These are phyloP conservation scores for Stenurella melanura DNA, from an alignment of 2,888 invertebrate species.

Conservation along the genomic window DNA sequence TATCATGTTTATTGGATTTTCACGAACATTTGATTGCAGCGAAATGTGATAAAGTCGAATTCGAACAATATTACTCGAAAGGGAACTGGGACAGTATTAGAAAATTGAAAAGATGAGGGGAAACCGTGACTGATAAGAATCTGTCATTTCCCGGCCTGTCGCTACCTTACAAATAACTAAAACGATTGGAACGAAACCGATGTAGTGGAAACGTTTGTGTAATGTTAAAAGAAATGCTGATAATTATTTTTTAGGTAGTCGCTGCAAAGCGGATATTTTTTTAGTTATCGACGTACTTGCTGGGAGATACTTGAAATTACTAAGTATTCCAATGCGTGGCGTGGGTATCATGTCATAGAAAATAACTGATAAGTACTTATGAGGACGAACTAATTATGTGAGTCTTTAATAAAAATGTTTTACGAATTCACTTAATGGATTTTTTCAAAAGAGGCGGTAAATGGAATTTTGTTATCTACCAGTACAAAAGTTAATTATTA, in stretches of 20 bases:
- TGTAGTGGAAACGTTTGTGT: conserved; percentile 50
- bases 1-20: conserved; percentile 43
- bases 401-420: neutral
- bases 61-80: conserved; percentile 37
- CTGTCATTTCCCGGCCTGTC: conserved; percentile 65
- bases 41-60: conserved; percentile 37
- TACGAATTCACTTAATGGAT: neutral
- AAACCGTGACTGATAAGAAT: conserved; percentile 63
- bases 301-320: conserved; percentile 49
- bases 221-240: conserved; percentile 49
- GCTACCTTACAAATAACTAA: conserved; percentile 58
- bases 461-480: neutral
- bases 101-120: conserved; percentile 64
- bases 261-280: conserved; percentile 41
- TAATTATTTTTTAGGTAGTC: conserved; percentile 52
- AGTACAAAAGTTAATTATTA: neutral
- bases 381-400: neutral
- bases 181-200: conserved; percentile 38
- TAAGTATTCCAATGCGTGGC: conserved; percentile 51
- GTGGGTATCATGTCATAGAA: neutral
- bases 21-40: conserved; percentile 37
- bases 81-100: conserved; percentile 42
- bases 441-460: neutral
- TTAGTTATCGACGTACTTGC: conserved; percentile 19
- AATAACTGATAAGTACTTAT: neutral